Base-by-base conservation (phyloP, 2,888 invertebrate species). In the Hirtodrosophila cameraria region DNA sequence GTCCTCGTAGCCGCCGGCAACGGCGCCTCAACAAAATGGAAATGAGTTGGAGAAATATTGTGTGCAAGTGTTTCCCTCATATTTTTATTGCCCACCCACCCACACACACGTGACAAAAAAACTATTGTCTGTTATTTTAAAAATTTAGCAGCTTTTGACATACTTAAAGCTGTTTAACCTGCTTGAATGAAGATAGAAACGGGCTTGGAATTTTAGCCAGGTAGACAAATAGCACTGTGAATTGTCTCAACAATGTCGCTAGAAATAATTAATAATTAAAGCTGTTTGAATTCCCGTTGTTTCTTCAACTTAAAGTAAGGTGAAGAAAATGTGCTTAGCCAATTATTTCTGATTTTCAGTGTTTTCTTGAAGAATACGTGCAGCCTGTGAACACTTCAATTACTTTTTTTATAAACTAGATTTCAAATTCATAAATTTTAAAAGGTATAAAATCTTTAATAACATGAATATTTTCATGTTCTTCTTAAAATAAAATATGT, bases 61-160 rank as follows among this genome's bases (percentile, higher is more conserved):
- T 25, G 20, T 39, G 15, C 12, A 23, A 20, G 15, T 8, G 33
- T n/a, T n/a, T 39, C 11, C 8, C 33, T 15, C 15, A 12, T 8
- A n/a, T 23, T 2, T 23, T 30, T 4, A 13, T 8, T n/a, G n/a
- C 23, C 2, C 13, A 11, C 9, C 23, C 46, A 42, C 13, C 12
- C 35, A 25, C 38, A 16, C 28, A 63, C 70, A 82, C 63, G 65
- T 69, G 66, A 63, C 64, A 50, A 27, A 30, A 41, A 54, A 59
- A 63, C 53, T 64, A 54, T 61, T 75, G 66, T 75, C 62, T 54
- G 49, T 41, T 52, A 61, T 79, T 79, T 68, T 53, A 25, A 61
- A 69, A 80, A 58, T 67, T 43, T 49, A 66, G 11, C 41, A 62
- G 33, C 39, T 45, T 61, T 36, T 64, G 45, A 48, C 74, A 53